Evolutionary conservation across 2,113 vertebrate genomes (phyloP).

Genomic region (Brienomyrus longianalis): DNA sequence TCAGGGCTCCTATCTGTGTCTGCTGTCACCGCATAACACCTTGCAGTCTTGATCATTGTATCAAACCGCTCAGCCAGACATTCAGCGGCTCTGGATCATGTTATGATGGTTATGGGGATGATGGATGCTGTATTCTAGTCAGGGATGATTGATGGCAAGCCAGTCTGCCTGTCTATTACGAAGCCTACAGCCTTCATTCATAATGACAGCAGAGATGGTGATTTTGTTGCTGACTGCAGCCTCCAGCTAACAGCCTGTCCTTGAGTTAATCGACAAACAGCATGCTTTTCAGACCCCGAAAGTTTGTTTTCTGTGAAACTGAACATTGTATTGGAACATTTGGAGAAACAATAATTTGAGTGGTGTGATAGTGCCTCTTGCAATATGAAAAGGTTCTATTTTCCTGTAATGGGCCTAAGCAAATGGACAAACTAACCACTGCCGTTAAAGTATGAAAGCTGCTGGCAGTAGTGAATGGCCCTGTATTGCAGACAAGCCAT

Average conservation of each 20-base stretch:
- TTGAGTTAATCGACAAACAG: neutral
- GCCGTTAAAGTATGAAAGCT: neutral
- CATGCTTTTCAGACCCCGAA: neutral
- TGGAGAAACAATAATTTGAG: neutral
- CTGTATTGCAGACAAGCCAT: neutral
- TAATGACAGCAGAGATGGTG: neutral
- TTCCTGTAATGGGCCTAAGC: neutral
- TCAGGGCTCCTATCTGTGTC: too few species aligned
- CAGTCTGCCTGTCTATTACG: neutral
- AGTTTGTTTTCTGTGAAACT: neutral
- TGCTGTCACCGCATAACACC: neutral
- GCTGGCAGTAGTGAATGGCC: neutral
- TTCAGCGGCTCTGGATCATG: neutral
- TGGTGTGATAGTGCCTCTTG: neutral
- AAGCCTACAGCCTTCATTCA: neutral
- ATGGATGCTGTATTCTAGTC: neutral
- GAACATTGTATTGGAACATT: neutral
- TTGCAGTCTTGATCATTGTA: neutral
- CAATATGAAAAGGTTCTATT: neutral
- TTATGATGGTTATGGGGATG: neutral
- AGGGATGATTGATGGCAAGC: neutral
- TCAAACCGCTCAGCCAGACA: neutral
- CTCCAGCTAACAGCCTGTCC: neutral
- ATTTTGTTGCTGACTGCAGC: neutral
- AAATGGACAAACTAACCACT: neutral